Percentiles rank a stretch among this genome's conserved stretches.
These are phyloP conservation scores for Aurelia coerulea DNA, from an alignment of 30 jellyfish, hydroid and myxozoan species.

Conservation along the genomic window DNA sequence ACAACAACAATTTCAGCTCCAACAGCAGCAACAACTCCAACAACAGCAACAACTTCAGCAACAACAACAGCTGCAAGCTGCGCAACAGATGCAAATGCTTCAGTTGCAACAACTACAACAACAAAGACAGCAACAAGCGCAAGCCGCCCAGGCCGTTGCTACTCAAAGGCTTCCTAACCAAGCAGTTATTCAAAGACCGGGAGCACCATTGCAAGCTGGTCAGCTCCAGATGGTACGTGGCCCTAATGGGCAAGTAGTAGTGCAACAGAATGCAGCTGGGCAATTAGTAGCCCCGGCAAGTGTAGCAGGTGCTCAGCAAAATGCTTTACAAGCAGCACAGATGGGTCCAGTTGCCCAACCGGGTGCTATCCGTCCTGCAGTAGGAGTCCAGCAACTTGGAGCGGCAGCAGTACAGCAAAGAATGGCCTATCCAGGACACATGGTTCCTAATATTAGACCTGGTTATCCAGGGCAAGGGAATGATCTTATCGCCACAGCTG, in stretches of 20 bases:
- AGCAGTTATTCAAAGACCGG: slow-evolving; percentile 21
- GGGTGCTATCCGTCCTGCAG: slow-evolving; percentile 50
- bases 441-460: slow-evolving; percentile 39
- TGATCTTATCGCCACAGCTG: slow-evolving; percentile 37
- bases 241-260: slow-evolving; percentile 27
- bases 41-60: slow-evolving; percentile 41
- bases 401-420: slow-evolving; percentile 57
- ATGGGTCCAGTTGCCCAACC: slow-evolving; percentile 32
- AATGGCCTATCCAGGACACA: slow-evolving; percentile 49
- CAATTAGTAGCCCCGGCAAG: slow-evolving; percentile 31
- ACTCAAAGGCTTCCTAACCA: slow-evolving; percentile 36
- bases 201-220: slow-evolving; percentile 39
- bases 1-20: slow-evolving; percentile 55
- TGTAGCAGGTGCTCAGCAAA: slow-evolving; percentile 19
- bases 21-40: slow-evolving; percentile 32
- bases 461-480: slow-evolving; percentile 59
- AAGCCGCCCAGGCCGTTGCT: slow-evolving; percentile 3
- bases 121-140: slow-evolving; percentile 44
- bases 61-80: slow-evolving; percentile 54
- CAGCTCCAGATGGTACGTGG: slow-evolving; percentile 52
- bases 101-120: slow-evolving; percentile 52
- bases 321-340: slow-evolving; percentile 48
- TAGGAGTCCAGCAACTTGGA: slow-evolving; percentile 37
- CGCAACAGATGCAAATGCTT: slow-evolving; percentile 19
- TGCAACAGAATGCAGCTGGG: slow-evolving; percentile 44